phyloP scores from a whole-genome alignment of 2,888 invertebrate species.

The Lithosia quadra region DNA sequence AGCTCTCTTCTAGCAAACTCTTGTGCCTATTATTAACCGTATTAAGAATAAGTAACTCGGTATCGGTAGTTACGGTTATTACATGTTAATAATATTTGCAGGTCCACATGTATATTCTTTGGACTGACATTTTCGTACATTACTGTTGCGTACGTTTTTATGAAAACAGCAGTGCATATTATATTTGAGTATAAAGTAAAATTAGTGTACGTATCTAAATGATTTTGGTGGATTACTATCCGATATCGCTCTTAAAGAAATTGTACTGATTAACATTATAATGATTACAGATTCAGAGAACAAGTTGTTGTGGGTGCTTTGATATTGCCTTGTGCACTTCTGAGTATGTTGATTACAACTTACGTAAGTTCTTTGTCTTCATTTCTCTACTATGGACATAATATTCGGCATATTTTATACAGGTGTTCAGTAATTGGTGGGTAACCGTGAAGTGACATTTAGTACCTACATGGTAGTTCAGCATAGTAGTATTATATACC shows the following conservation, averaged over 20 bases:
- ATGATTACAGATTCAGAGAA: slow-evolving; percentile 69
- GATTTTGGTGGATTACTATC: neutral
- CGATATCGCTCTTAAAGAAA: neutral
- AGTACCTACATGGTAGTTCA: no score
- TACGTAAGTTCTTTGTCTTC: slow-evolving; percentile 59
- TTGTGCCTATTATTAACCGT: no score
- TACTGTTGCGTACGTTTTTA: slow-evolving; percentile 66
- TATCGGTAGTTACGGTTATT: no score
- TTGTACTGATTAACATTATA: neutral
- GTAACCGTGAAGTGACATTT: no score
- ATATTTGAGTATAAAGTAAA: slow-evolving; percentile 81
- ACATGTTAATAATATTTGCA: slow-evolving; percentile 45
- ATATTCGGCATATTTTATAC: no score
- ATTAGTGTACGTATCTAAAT: slow-evolving; percentile 73
- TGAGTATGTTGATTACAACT: slow-evolving; percentile 70
- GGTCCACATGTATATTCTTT: slow-evolving; percentile 71
- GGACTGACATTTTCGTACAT: slow-evolving; percentile 75
- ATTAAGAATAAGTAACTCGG: no score
- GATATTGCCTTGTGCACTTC: slow-evolving; percentile 66
- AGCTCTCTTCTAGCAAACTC: no score
- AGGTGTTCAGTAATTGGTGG: no score
- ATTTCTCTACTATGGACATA: neutral
- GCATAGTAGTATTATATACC: no score
- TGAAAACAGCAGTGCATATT: slow-evolving; percentile 76
- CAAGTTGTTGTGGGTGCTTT: slow-evolving; percentile 68